A percentile compares a stretch with the other conserved stretches of the same genome.
phyloP scores from a whole-genome alignment of 2,113 vertebrate species.

The Pteruthius melanotis region DNA sequence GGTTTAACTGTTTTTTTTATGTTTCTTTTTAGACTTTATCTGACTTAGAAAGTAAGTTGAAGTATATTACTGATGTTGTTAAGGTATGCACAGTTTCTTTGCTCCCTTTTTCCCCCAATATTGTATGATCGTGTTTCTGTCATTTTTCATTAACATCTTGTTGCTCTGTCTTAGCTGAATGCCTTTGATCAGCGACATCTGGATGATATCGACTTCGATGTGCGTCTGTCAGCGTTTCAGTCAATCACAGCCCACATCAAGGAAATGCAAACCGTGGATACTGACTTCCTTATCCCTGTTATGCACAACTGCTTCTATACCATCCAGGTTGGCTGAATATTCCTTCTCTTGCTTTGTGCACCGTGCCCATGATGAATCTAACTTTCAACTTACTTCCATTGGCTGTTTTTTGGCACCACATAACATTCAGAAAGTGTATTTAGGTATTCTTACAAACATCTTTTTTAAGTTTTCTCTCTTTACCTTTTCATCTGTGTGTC shows the following conservation, averaged over 20 bases:
- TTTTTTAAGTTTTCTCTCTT: background rate
- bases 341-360: background rate
- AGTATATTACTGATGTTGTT: constrained; percentile 85
- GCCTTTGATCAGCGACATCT: constrained; percentile 91
- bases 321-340: constrained; percentile 79
- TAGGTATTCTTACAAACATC: background rate
- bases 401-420: background rate
- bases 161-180: constrained; percentile 79
- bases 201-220: constrained; percentile 91
- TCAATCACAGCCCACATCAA: constrained; percentile 74
- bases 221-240: constrained; percentile 88
- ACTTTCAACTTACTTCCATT: background rate
- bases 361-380: background rate
- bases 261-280: constrained; percentile 84
- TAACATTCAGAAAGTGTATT: background rate
- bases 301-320: constrained; percentile 95
- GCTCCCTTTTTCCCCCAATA: background rate
- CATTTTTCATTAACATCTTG: background rate
- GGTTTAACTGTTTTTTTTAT: background rate
- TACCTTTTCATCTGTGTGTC: background rate
- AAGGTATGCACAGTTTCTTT: constrained; percentile 76
- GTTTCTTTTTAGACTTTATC: constrained; percentile 80
- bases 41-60: constrained; percentile 80
- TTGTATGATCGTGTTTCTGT: background rate
- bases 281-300: constrained; percentile 80